Evolutionary conservation across 2,113 vertebrate species (phyloP).

Genomic region (Pontoporia blainvillei): DNA sequence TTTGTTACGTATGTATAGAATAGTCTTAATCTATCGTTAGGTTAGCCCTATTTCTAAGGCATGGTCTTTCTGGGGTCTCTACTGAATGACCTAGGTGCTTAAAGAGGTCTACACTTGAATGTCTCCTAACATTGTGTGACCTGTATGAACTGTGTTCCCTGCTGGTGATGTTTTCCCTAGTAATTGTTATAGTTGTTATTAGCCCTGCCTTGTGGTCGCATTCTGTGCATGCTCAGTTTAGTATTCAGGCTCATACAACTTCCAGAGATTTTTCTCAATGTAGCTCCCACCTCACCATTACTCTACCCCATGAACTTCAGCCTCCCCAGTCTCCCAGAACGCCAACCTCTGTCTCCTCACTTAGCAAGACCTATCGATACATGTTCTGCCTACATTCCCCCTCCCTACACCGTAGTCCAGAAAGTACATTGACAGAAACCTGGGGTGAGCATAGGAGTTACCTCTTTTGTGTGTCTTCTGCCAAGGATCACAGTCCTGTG

Average conservation of each 20-base stretch:
- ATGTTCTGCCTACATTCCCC: not conserved
- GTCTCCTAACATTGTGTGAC: not conserved
- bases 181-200: not conserved
- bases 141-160: not conserved
- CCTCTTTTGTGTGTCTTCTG: not conserved
- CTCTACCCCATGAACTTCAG: not conserved
- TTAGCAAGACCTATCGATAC: not conserved
- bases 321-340: not conserved
- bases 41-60: not conserved
- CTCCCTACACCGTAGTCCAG: not conserved
- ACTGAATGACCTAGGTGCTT: not conserved
- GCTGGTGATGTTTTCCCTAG: not conserved
- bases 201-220: not conserved
- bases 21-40: not conserved
- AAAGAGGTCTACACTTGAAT: not conserved
- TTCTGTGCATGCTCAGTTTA: not conserved
- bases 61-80: not conserved
- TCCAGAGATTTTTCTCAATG: not conserved
- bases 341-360: not conserved
- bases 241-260: not conserved
- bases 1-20: not conserved
- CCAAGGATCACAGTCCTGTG: not conserved
- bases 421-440: not conserved
- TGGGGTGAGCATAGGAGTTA: not conserved
- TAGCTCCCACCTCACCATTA: not conserved